These are phyloP conservation scores for Ornithoptera alexandrae DNA, from an alignment of 2,888 invertebrate genomes.

Conservation along the genomic window DNA sequence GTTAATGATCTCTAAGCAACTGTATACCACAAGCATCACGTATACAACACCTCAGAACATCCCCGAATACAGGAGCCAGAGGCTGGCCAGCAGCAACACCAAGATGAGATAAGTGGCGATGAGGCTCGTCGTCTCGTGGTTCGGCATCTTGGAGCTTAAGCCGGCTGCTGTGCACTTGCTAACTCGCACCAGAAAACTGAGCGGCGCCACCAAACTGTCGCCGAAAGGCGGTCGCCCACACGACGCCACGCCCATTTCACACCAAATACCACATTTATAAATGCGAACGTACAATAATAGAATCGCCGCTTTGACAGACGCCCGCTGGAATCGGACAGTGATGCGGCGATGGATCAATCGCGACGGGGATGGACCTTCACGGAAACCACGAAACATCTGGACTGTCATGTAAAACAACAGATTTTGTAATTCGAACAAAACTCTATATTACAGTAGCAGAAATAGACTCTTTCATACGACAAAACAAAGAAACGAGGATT, in stretches of 20 bases:
- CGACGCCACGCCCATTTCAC: conserved; percentile 51
- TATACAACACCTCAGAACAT: conserved; percentile 70
- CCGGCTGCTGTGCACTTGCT: conserved; percentile 59
- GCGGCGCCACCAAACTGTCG: conserved; percentile 45
- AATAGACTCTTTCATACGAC: too few species aligned
- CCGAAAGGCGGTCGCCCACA: conserved; percentile 49
- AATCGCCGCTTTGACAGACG: conserved; percentile 49
- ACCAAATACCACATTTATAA: conserved; percentile 59
- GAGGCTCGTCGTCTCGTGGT: conserved; percentile 83
- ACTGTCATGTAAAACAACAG: too few species aligned
- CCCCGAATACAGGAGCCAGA: conserved; percentile 85
- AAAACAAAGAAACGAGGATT: too few species aligned
- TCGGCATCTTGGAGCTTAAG: conserved; percentile 58
- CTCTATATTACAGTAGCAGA: too few species aligned
- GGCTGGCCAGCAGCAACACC: conserved; percentile 82
- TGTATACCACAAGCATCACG: too few species aligned
- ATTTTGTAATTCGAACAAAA: too few species aligned
- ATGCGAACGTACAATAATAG: conserved; percentile 57
- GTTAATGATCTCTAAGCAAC: too few species aligned
- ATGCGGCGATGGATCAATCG: conserved; percentile 29
- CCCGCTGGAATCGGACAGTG: conserved; percentile 32
- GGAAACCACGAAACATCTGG: background rate
- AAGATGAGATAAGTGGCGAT: conserved; percentile 86
- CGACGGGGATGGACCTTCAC: background rate
- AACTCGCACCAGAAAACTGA: conserved; percentile 64